Evolutionary conservation across 2,797 vertebrate species (phyloP), one percentile per base, ranked within the genome.

Genomic region (Arnoldichthys spilopterus): DNA sequence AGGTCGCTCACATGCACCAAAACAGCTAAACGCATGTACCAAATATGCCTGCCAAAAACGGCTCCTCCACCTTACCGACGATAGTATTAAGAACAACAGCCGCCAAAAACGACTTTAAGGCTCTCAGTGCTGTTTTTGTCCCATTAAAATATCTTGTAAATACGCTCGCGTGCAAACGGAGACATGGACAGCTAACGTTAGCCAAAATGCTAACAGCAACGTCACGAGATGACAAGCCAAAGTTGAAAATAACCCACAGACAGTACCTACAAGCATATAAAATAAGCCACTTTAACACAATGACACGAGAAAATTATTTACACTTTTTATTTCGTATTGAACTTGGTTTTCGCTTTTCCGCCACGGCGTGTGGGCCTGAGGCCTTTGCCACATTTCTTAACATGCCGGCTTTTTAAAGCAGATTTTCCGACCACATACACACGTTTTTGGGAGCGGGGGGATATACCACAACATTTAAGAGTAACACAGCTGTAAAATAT

Each of bases 391-490:
- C 6, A 54, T 37, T 37, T 63, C 6, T 22, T 1, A 18, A 63
- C 30, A 9, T 59, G 26, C 26, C 5, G 20, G 49, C 2, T 11
- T 1, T 13, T 26, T 58, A 37, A 20, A 20, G 9, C 0, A 34
- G 6, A 13, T 62, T 62, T 62, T 9, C 6, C 16, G 6, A 34
- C 4, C 4, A 2, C 13, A 6, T 0, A 0, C 7, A 20, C 18
- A n/a, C 1, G 6, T 3, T 26, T 30, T 13, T 30, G 26, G 12
- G 12, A 0, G 3, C 3, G 26, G 1, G 1, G 4, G 1, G 12
- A 15, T 7, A 18, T 30, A 2, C 7, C 28, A 18, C 1, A 18
- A 9, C 28, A 7, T 2, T 15, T 30, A 59, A 15, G 15, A 16
- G 26, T 13, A 6, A 6, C 13, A 30, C 0, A 30, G 20, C 2